phyloP scores from a whole-genome alignment of 2,797 vertebrate species.

The Coregonus sp. region DNA sequence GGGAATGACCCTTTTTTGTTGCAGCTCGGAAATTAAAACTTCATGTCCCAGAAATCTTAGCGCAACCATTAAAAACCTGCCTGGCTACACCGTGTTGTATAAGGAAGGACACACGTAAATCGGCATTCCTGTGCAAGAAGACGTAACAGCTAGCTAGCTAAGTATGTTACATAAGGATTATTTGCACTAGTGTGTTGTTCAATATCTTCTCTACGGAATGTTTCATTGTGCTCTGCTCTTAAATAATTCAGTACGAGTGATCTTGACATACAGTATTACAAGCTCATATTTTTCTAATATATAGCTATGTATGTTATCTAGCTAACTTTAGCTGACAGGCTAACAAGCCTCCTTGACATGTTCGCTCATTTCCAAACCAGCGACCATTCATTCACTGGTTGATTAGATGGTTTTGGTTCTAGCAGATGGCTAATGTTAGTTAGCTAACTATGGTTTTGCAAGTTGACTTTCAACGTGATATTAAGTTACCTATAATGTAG shows the following conservation, averaged over 20 bases:
- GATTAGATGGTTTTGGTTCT: too few species aligned
- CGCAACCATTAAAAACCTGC: background rate
- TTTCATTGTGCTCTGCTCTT: background rate
- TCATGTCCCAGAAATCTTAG: conserved; percentile 12
- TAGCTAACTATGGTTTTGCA: too few species aligned
- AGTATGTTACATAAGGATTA: conserved; percentile 2
- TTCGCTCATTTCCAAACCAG: too few species aligned
- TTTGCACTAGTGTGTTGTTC: background rate
- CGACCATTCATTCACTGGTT: too few species aligned
- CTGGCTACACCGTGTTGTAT: conserved; percentile 19
- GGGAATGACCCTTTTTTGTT: background rate
- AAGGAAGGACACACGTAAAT: conserved; percentile 37
- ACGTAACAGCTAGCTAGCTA: conserved; percentile 5
- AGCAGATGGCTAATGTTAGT: too few species aligned
- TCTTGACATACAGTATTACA: background rate
- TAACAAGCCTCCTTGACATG: background rate
- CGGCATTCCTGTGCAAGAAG: conserved; percentile 5
- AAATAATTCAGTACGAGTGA: background rate
- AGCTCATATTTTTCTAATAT: background rate
- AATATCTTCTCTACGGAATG: background rate
- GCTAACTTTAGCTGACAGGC: background rate
- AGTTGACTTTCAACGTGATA: too few species aligned
- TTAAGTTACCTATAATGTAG: too few species aligned
- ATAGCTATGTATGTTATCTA: background rate
- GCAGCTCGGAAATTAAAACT: conserved; percentile 1